These are phyloP conservation scores for Anser cygnoides DNA, from an alignment of 2,113 vertebrate genomes.

Conservation along the genomic window DNA sequence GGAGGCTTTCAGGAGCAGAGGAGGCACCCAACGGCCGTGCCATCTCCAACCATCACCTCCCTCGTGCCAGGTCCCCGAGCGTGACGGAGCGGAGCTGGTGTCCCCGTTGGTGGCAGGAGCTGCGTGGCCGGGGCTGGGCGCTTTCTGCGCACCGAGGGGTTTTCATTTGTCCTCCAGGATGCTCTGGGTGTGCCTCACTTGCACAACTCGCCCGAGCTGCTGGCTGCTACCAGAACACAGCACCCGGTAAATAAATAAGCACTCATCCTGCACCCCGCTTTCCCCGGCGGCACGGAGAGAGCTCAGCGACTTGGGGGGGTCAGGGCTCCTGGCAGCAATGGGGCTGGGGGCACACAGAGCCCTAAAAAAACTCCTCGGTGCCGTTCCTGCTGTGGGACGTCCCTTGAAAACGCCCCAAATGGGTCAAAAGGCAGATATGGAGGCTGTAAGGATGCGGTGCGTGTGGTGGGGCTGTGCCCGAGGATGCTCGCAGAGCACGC, in stretches of 20 bases:
- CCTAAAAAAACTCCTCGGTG: rapidly evolving
- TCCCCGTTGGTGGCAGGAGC: no score
- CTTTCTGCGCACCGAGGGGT: no score
- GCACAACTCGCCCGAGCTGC: no score
- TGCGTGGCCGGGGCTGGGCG: no score
- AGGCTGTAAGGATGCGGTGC: rapidly evolving
- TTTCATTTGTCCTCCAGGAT: no score
- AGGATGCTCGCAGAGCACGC: rapidly evolving
- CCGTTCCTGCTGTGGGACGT: neutral
- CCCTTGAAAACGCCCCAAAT: neutral
- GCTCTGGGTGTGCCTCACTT: no score
- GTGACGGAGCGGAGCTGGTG: neutral
- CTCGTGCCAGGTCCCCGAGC: neutral
- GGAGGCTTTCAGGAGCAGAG: neutral
- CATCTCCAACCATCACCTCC: neutral
- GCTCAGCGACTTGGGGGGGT: neutral
- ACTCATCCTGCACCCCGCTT: no score
- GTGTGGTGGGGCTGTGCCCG: rapidly evolving
- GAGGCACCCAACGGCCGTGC: constrained; percentile 35
- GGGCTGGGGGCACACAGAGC: neutral
- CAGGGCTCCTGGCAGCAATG: neutral
- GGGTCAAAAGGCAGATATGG: neutral
- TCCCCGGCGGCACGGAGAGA: no score
- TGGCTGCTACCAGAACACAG: no score
- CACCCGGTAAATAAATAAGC: no score